A percentile compares a stretch with the other conserved stretches of the same genome.
Conservation (phyloP, 2,888 invertebrate genomes). For the Erebia ligea region DNA sequence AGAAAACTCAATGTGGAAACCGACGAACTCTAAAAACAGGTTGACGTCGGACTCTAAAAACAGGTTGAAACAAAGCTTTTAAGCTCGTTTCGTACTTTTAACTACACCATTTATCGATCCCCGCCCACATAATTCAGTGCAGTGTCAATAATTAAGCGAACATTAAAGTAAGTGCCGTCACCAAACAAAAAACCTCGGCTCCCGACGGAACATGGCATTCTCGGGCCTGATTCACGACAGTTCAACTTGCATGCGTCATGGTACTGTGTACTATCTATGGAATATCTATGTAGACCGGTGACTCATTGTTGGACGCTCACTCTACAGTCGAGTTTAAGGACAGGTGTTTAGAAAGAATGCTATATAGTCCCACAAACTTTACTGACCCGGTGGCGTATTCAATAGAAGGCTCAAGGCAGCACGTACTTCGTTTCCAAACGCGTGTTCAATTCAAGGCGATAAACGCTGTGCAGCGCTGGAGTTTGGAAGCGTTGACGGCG, state of each 20-base stretch:
- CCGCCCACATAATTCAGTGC: conserved; percentile 17
- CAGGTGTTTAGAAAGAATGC: conserved; percentile 1
- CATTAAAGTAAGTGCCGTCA: conserved; percentile 21
- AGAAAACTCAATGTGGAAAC: neutral
- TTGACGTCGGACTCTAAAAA: too few relatives aligned
- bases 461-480: too few relatives aligned
- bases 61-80: neutral
- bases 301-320: conserved; percentile 22
- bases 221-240: conserved; percentile 43
- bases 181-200: conserved; percentile 26
- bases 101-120: conserved; percentile 6
- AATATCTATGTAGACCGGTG: conserved; percentile 38
- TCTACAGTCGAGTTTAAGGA: neutral
- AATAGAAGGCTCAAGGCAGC: too few relatives aligned
- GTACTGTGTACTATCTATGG: conserved; percentile 30
- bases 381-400: too few relatives aligned
- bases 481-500: too few relatives aligned
- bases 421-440: too few relatives aligned
- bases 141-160: conserved; percentile 19
- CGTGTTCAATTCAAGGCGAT: too few relatives aligned
- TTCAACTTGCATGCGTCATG: conserved; percentile 44
- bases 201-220: conserved; percentile 35
- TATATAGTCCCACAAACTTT: neutral
- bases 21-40: too few relatives aligned
- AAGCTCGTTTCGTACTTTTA: neutral